phyloP scores from a whole-genome alignment of 2,797 vertebrate species.

The Coregonus sp. region DNA sequence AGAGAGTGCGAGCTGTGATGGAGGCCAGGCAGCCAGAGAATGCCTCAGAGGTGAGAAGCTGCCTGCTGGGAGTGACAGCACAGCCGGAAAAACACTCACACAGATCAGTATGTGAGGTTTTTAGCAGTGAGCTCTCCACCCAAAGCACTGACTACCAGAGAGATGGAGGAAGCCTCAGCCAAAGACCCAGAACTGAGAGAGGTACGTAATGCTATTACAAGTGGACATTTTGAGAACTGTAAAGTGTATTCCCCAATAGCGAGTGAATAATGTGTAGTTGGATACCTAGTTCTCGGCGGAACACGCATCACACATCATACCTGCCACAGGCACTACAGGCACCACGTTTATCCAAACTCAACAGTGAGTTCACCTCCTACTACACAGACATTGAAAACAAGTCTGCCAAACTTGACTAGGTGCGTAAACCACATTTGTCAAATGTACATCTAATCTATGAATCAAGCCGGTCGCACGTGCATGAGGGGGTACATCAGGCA shows the following conservation, averaged over 20 bases:
- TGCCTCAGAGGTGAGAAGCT: conserved; percentile 24
- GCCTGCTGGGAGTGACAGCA: conserved; percentile 5
- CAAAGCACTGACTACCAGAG: conserved; percentile 23
- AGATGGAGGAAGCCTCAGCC: conserved; percentile 1
- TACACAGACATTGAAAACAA: too few species aligned
- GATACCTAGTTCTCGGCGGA: conserved; percentile 17
- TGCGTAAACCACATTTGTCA: too few species aligned
- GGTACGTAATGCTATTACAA: conserved; percentile 13
- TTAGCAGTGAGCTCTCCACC: conserved; percentile 21
- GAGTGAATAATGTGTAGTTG: conserved; percentile 17
- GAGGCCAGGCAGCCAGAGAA: conserved; percentile 22
- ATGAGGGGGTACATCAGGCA: too few species aligned
- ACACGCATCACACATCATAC: neutral
- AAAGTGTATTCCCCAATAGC: conserved; percentile 18
- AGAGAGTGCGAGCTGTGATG: conserved; percentile 27
- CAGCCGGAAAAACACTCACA: conserved; percentile 9
- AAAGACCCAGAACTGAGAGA: neutral
- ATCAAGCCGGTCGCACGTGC: too few species aligned
- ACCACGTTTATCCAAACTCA: too few species aligned
- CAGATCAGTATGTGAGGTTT: conserved; percentile 33
- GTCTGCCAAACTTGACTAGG: too few species aligned
- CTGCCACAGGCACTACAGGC: too few species aligned
- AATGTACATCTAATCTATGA: too few species aligned
- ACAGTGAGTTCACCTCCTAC: too few species aligned
- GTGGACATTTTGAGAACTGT: conserved; percentile 35